A percentile compares a stretch with the other conserved stretches of the same genome.
phyloP scores from a whole-genome alignment of 2,797 vertebrate genomes.

The Falco novaeseelandiae region DNA sequence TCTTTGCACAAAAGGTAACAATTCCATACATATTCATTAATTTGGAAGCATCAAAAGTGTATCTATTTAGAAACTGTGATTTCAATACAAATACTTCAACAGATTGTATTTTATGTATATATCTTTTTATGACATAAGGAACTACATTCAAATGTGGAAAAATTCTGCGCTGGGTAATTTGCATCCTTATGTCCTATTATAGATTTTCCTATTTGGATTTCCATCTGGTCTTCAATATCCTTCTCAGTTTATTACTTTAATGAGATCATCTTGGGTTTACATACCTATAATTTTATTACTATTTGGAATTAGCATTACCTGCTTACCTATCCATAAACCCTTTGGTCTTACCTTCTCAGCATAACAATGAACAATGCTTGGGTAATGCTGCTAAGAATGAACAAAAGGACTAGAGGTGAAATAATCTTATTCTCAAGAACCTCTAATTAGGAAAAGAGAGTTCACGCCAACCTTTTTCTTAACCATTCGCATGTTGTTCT shows the following conservation, averaged over 20 bases:
- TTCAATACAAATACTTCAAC: conserved; percentile 72
- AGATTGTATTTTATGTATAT: conserved; percentile 79
- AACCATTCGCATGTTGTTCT: not conserved
- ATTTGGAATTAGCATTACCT: conserved; percentile 61
- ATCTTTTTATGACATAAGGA: conserved; percentile 74
- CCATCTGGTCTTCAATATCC: conserved; percentile 74
- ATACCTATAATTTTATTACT: conserved; percentile 69
- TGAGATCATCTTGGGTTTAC: conserved; percentile 71
- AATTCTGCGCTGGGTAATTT: conserved; percentile 73
- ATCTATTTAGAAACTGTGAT: conserved; percentile 66
- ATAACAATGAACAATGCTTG: conserved; percentile 23
- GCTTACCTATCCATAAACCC: conserved; percentile 45
- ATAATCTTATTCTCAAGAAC: not conserved
- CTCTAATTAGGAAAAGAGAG: not conserved
- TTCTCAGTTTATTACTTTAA: conserved; percentile 74
- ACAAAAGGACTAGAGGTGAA: not conserved
- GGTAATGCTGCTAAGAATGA: not conserved
- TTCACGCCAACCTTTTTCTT: not conserved
- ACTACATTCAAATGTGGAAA: conserved; percentile 73
- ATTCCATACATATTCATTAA: conserved; percentile 54
- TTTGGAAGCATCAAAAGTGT: conserved; percentile 26
- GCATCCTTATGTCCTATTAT: conserved; percentile 77
- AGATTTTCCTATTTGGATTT: conserved; percentile 76
- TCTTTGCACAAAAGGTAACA: conserved; percentile 38
- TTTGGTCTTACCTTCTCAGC: conserved; percentile 16